Conservation (phyloP, 2,113 vertebrate genomes). For the Mesocricetus auratus region DNA sequence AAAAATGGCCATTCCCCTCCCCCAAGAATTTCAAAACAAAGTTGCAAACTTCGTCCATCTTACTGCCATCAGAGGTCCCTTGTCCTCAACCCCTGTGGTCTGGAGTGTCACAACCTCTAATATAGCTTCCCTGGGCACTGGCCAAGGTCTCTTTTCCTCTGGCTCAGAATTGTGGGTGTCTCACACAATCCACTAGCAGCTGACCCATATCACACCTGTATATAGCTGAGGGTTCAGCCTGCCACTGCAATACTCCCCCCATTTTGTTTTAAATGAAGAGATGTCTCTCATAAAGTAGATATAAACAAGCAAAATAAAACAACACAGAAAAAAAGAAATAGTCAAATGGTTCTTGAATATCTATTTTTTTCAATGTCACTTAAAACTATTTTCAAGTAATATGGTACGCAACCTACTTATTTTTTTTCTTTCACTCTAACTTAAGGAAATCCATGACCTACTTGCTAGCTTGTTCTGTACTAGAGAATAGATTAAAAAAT, state of each 20-base stretch:
- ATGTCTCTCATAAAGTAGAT: not conserved
- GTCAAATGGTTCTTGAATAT: slow-evolving; percentile 1
- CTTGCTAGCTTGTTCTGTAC: slow-evolving; percentile 14
- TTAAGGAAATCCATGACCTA: not conserved
- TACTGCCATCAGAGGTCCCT: not conserved
- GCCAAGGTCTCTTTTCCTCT: not conserved
- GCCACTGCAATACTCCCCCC: not conserved
- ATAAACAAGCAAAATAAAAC: not conserved
- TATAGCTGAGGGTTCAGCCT: not conserved
- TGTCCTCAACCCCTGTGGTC: not conserved
- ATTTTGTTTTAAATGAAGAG: not conserved
- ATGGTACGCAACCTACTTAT: not conserved
- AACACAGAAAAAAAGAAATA: not conserved
- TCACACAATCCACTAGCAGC: not conserved
- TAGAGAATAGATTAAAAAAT: not conserved
- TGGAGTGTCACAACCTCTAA: not conserved
- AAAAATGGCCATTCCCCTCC: not conserved
- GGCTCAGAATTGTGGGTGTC: not conserved
- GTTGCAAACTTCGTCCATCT: not conserved
- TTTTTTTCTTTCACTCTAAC: slow-evolving; percentile 32
- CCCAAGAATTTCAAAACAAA: not conserved
- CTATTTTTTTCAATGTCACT: not conserved
- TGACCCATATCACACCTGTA: not conserved
- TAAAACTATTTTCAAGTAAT: slow-evolving; percentile 32
- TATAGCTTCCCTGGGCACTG: not conserved